These are phyloP conservation scores for Scrobipalpa atriplicella DNA, from an alignment of 2,888 invertebrate genomes.

Conservation along the genomic window DNA sequence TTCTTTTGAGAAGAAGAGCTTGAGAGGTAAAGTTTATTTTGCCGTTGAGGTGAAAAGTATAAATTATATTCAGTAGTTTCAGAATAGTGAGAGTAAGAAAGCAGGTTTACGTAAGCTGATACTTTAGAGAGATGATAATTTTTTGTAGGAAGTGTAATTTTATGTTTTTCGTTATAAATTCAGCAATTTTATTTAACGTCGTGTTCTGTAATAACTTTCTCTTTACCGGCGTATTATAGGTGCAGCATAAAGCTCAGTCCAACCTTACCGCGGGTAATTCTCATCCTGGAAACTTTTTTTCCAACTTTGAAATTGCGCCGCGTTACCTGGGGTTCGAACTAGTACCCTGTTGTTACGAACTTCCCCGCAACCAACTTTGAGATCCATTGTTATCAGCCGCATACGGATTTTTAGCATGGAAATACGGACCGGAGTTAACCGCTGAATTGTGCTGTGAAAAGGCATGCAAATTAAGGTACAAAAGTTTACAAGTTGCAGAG, in stretches of 20 bases:
- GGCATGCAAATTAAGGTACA: slow-evolving; percentile 17
- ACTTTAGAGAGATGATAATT: not conserved
- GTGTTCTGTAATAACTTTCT: not conserved
- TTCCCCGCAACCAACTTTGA: slow-evolving; percentile 42
- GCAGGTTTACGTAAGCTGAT: not conserved
- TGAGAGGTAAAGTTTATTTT: slow-evolving; percentile 10
- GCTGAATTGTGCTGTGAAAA: slow-evolving; percentile 15
- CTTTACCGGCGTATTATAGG: slow-evolving; percentile 5
- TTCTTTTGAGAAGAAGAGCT: not conserved
- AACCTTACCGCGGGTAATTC: slow-evolving; percentile 46
- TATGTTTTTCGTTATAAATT: not conserved
- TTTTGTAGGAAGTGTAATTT: not conserved
- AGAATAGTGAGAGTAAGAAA: not conserved
- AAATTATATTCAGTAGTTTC: slow-evolving; percentile 23
- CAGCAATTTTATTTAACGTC: not conserved
- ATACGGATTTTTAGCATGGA: slow-evolving; percentile 16
- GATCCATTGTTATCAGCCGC: slow-evolving; percentile 53
- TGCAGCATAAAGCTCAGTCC: slow-evolving; percentile 16
- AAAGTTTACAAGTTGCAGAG: not conserved
- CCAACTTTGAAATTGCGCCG: slow-evolving; percentile 62
- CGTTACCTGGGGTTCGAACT: slow-evolving; percentile 57
- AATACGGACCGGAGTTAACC: slow-evolving; percentile 13
- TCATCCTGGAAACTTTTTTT: slow-evolving; percentile 53
- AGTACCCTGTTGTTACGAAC: slow-evolving; percentile 55
- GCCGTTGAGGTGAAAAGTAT: not conserved